Evolutionary conservation across 2,113 vertebrate genomes (phyloP).

Genomic region (Micronycteris hirsuta): DNA sequence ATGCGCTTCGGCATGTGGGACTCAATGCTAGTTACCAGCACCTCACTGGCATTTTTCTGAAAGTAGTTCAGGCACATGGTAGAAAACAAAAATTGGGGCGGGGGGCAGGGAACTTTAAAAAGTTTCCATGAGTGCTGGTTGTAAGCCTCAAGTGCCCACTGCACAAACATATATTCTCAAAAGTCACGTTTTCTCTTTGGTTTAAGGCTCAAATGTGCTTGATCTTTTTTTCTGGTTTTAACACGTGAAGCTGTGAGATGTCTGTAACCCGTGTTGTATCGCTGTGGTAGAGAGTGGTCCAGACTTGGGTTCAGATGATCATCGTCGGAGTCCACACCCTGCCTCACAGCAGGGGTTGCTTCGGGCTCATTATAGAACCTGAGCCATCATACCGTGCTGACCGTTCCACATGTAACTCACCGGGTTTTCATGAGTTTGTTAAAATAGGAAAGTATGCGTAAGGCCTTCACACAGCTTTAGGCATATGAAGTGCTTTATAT

Average conservation of each 20-base stretch:
- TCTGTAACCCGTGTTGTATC: background rate
- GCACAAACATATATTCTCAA: background rate
- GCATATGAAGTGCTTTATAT: background rate
- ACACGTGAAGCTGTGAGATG: background rate
- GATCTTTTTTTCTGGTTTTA: background rate
- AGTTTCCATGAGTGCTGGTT: constrained; percentile 30
- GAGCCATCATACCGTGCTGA: background rate
- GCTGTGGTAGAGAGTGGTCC: background rate
- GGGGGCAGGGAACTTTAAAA: background rate
- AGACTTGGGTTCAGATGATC: background rate
- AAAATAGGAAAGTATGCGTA: background rate
- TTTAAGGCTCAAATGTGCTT: background rate
- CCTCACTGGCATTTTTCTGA: constrained; percentile 13
- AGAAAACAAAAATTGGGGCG: background rate
- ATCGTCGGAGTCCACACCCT: background rate
- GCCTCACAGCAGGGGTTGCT: background rate
- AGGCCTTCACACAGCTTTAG: background rate
- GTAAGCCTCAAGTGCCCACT: background rate
- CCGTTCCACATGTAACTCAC: background rate
- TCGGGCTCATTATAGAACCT: background rate
- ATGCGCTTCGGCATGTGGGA: constrained; percentile 40
- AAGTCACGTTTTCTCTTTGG: background rate
- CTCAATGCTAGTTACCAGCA: background rate
- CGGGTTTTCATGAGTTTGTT: background rate
- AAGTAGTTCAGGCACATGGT: background rate